Conservation (phyloP, 2,113 vertebrate genomes). For the Cynocephalus volans region DNA sequence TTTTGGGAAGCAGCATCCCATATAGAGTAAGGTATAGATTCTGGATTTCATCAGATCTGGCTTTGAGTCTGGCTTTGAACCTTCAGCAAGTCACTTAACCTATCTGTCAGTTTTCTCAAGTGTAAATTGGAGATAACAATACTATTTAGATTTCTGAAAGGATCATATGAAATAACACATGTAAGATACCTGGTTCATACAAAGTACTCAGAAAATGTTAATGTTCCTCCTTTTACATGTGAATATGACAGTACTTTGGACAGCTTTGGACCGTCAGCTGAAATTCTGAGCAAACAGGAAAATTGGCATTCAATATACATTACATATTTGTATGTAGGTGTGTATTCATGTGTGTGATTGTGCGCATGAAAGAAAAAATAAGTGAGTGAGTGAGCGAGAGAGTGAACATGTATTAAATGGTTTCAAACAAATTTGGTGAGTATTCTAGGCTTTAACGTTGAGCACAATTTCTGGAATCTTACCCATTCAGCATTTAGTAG, state of each 20-base stretch:
- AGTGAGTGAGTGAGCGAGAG: not conserved
- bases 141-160: constrained; percentile 33
- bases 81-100: not conserved
- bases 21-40: not conserved
- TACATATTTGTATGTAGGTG: not conserved
- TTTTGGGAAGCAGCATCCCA: not conserved
- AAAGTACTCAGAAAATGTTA: constrained; percentile 9
- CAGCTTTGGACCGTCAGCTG: not conserved
- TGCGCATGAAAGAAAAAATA: not conserved
- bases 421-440: not conserved
- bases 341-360: not conserved
- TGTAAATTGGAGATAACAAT: not conserved
- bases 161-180: not conserved
- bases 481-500: not conserved
- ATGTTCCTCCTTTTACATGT: not conserved
- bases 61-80: not conserved
- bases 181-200: not conserved
- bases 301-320: not conserved
- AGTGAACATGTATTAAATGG: not conserved
- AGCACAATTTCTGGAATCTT: not conserved
- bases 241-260: not conserved
- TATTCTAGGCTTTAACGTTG: not conserved
- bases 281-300: constrained; percentile 8
- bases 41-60: not conserved
- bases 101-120: not conserved